Evolutionary conservation across 1,140 invertebrate genomes (phyloP).

Genomic region (Apis cerana): DNA sequence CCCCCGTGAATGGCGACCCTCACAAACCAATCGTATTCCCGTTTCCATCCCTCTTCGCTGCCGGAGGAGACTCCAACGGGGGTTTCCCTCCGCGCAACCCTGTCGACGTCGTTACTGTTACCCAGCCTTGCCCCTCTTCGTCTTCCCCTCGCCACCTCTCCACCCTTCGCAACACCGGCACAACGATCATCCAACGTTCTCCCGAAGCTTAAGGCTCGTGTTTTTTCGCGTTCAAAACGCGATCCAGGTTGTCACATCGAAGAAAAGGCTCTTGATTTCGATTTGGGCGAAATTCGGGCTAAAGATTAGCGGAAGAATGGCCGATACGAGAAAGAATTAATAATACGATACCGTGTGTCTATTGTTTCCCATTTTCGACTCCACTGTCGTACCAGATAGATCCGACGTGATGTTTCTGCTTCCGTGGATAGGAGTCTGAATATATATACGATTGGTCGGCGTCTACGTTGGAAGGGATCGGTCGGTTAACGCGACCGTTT

Average conservation of each 20-base stretch:
- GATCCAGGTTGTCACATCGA: constrained; percentile 35
- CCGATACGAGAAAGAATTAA: no score
- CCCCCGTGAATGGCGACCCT: constrained; percentile 80
- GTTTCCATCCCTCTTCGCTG: constrained; percentile 80
- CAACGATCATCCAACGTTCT: constrained; percentile 51
- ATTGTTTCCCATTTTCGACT: background rate
- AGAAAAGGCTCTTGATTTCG: background rate
- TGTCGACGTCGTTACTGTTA: constrained; percentile 70
- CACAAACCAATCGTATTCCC: constrained; percentile 82
- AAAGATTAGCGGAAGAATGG: no score
- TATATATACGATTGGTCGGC: background rate
- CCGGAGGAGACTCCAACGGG: constrained; percentile 68
- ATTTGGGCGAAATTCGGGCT: background rate
- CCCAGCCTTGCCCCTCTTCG: constrained; percentile 44
- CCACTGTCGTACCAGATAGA: background rate
- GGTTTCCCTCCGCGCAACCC: constrained; percentile 70
- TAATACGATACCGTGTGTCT: no score
- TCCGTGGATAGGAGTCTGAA: background rate
- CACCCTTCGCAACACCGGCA: constrained; percentile 39
- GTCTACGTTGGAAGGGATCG: constrained; percentile 9
- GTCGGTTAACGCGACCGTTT: constrained; percentile 61
- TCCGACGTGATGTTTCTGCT: background rate
- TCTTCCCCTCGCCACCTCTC: constrained; percentile 40
- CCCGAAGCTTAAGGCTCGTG: constrained; percentile 51
- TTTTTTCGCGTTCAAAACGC: constrained; percentile 59